Conservation (phyloP, 2,797 vertebrate species). For the Lacerta bilineata region DNA sequence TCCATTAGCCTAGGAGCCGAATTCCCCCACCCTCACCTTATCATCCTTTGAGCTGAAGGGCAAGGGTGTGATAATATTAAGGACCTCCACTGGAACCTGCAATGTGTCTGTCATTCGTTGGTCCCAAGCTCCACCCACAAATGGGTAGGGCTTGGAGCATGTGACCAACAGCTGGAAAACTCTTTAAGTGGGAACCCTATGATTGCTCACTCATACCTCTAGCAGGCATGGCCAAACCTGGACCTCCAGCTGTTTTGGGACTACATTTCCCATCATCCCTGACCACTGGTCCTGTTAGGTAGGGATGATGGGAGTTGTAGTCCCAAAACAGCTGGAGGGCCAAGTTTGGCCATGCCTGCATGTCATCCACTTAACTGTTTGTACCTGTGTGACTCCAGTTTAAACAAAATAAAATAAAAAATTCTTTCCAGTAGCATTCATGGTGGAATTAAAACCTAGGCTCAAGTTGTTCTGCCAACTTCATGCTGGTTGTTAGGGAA, state of each 20-base stretch:
- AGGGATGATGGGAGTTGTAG: too few species aligned
- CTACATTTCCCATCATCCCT: too few species aligned
- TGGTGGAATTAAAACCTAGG: constrained; percentile 45
- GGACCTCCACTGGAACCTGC: background rate
- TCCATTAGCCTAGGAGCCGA: background rate
- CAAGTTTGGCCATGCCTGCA: too few species aligned
- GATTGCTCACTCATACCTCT: background rate
- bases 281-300: too few species aligned
- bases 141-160: background rate
- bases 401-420: too few species aligned
- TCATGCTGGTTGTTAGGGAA: background rate
- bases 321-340: too few species aligned
- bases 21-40: background rate
- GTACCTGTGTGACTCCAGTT: background rate
- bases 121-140: background rate
- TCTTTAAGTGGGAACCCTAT: background rate
- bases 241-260: too few species aligned
- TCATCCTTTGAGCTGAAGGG: too few species aligned
- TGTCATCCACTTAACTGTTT: background rate
- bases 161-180: background rate
- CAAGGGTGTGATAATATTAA: background rate
- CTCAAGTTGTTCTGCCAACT: constrained; percentile 25
- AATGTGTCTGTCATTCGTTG: background rate
- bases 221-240: too few species aligned
- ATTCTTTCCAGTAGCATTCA: background rate